Evolutionary conservation across 1,140 invertebrate species (phyloP).

Genomic region (Hyles vespertilio): DNA sequence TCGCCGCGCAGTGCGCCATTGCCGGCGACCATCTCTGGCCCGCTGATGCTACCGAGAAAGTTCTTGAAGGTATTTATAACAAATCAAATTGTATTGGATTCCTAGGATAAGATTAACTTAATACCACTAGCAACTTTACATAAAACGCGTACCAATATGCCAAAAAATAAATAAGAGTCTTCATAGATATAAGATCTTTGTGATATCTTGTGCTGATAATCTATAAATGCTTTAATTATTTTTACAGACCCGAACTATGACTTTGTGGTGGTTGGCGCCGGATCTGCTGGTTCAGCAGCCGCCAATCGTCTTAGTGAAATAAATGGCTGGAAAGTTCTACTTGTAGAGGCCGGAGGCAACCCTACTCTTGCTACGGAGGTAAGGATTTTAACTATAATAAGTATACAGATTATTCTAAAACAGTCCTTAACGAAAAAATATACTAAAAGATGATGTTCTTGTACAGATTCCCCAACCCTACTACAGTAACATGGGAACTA

Average conservation of each 20-base stretch:
- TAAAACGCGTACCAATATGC: background rate
- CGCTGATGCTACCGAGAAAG: slow-evolving; percentile 69
- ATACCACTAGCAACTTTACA: too few species aligned
- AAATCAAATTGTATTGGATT: too few species aligned
- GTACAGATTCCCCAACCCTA: slow-evolving; percentile 36
- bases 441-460: background rate
- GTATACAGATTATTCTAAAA: background rate
- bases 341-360: slow-evolving; percentile 71
- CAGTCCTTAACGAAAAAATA: background rate
- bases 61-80: slow-evolving; percentile 52
- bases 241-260: slow-evolving; percentile 43
- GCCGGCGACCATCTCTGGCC: slow-evolving; percentile 74
- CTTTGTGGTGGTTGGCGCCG: slow-evolving; percentile 37
- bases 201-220: background rate
- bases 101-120: too few species aligned
- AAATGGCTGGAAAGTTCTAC: slow-evolving; percentile 82
- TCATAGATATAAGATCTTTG: too few species aligned
- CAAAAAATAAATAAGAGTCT: background rate
- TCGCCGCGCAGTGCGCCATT: slow-evolving; percentile 76
- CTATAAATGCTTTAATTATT: background rate
- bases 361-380: slow-evolving; percentile 25
- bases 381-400: too few species aligned
- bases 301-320: slow-evolving; percentile 88
- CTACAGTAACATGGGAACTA: slow-evolving; percentile 37
- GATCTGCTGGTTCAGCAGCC: slow-evolving; percentile 88